Conservation (phyloP, 1,140 invertebrate genomes). For the Sesamia nonagrioides region DNA sequence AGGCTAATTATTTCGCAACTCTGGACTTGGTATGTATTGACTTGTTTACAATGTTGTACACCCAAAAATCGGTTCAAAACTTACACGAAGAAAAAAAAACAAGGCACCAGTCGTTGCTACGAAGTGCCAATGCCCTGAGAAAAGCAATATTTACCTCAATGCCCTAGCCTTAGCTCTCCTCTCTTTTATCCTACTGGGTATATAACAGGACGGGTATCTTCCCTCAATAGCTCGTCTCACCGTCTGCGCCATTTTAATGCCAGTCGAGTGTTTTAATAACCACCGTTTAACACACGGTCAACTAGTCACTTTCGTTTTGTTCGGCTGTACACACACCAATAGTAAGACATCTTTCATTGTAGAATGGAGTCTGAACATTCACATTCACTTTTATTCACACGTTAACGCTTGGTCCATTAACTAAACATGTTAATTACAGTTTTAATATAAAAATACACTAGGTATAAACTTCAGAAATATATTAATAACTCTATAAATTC, state of each 20-base stretch:
- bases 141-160: constrained; percentile 79
- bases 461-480: constrained; percentile 42
- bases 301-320: constrained; percentile 86
- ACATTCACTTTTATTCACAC: constrained; percentile 48
- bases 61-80: constrained; percentile 10
- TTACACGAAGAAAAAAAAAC: constrained; percentile 13
- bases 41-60: neutral
- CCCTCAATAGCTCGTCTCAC: constrained; percentile 86
- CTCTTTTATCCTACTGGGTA: constrained; percentile 91
- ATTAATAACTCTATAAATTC: constrained; percentile 53
- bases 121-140: constrained; percentile 17
- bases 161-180: constrained; percentile 90
- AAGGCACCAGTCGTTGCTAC: constrained; percentile 5
- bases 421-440: constrained; percentile 49
- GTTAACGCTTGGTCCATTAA: constrained; percentile 53
- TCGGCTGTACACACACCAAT: constrained; percentile 81
- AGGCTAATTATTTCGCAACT: neutral
- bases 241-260: constrained; percentile 82
- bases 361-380: constrained; percentile 65
- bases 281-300: constrained; percentile 72
- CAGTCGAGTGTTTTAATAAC: constrained; percentile 59
- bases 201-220: constrained; percentile 91
- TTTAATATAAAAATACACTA: constrained; percentile 51
- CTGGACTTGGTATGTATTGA: neutral
- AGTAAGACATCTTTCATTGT: constrained; percentile 80